These are phyloP conservation scores for Homarus gammarus DNA, from an alignment of 2,888 invertebrate species.

Conservation along the genomic window DNA sequence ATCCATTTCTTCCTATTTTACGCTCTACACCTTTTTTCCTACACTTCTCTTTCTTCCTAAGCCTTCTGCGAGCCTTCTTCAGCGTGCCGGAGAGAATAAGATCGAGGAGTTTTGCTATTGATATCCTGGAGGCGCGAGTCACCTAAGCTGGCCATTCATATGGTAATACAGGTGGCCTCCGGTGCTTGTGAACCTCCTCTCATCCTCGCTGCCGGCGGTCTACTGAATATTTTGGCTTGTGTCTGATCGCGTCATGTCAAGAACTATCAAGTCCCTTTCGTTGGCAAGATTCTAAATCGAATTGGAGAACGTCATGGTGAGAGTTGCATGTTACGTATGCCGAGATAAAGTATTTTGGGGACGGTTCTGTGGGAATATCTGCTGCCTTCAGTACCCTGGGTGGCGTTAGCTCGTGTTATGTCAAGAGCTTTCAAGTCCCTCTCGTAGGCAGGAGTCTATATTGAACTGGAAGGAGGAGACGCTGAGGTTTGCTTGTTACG, in stretches of 20 bases:
- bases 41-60: neutral
- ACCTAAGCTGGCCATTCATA: conserved; percentile 7
- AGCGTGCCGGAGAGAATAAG: conserved; percentile 3
- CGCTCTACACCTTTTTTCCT: neutral
- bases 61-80: neutral
- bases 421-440: neutral
- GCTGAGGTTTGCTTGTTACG: no score
- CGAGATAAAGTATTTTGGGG: no score
- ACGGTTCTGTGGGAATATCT: no score
- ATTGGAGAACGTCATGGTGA: no score
- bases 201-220: neutral
- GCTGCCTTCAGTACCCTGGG: no score
- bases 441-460: neutral
- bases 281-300: neutral
- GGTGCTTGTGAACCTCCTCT: neutral
- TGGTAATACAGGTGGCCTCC: neutral
- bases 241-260: neutral
- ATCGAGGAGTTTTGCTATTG: neutral
- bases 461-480: no score
- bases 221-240: neutral
- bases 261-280: neutral
- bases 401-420: no score
- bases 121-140: neutral
- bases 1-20: neutral
- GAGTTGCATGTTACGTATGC: no score